Base-by-base conservation (phyloP, 2,888 invertebrate species). In the Microplitis deprimator region DNA sequence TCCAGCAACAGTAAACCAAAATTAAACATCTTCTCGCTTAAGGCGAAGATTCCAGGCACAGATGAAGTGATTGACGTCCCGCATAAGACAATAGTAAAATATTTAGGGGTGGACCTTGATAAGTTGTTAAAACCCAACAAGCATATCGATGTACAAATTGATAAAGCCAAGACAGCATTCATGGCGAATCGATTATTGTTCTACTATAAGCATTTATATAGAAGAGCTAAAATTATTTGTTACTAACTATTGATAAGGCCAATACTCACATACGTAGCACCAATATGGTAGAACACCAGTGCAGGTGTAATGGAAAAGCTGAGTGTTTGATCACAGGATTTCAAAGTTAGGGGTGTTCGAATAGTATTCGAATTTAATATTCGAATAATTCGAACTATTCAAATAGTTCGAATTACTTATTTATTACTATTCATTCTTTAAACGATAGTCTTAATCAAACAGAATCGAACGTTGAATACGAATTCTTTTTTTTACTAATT, bases 71-170 rank as follows among this genome's bases (percentile, higher is more conserved):
- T 72, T 71, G 6, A 75, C 60, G 5, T 64, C 50, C 13, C 75
- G 69, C 16, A 73, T 73, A 7, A 29, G 41, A 4, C 50, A 50
- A 50, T 50, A 41, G 75, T 78, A 1, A 76, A 73, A 78, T 79
- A 79, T 17, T 64, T 79, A 0, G 79, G 76, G 0, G 38, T 79
- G 3, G 10, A 76, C n/a, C 64, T 78, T 1, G 79, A 78, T 6
- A n/a, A 79, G 2, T 29, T 71, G n/a, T 5, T 72, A 6, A 38
- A 67, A 69, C 16, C 20, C 3, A 17, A 65, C 13, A 5, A 29
- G 6, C 65, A 65, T 29, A 7, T 72, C 20, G n/a, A 40, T 2
- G 76, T 41, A 1, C 79, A 78, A 64, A 20, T 78, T 6, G 38
- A 74, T 6, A 76, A 76, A 74, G 76, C 74, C 0, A 76, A 13